These are phyloP conservation scores for Drosophila fulvimacula DNA, from an alignment of 2,888 invertebrate species.

Conservation along the genomic window DNA sequence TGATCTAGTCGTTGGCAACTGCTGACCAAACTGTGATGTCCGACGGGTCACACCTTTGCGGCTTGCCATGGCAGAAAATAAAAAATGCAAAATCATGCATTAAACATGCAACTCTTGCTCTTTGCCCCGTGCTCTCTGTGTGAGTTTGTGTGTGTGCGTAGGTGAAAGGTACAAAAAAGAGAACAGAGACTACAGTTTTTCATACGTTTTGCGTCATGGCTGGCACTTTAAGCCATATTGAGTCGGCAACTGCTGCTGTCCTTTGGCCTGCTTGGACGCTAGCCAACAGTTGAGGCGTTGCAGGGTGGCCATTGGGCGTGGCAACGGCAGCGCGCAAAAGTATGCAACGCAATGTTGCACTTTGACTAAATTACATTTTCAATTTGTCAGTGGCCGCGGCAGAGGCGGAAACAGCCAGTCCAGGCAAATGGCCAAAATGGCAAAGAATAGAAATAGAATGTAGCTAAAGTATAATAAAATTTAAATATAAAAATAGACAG, in stretches of 20 bases:
- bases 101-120: conserved; percentile 54
- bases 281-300: conserved; percentile 43
- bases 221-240: conserved; percentile 49
- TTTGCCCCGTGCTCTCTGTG: conserved; percentile 6
- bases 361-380: conserved; percentile 78
- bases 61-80: conserved; percentile 9
- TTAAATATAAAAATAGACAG: conserved; percentile 25
- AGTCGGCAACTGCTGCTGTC: conserved; percentile 35
- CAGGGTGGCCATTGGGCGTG: conserved; percentile 1
- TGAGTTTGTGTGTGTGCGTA: conserved; percentile 1
- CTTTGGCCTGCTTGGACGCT: conserved; percentile 54
- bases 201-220: conserved; percentile 61
- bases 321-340: conserved; percentile 40
- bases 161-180: conserved; percentile 22
- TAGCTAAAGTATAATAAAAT: conserved; percentile 27
- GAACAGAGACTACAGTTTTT: conserved; percentile 47
- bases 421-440: conserved; percentile 43
- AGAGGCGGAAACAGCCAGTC: conserved; percentile 36
- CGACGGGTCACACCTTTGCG: conserved; percentile 35
- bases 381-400: conserved; percentile 67
- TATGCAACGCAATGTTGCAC: conserved; percentile 70
- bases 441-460: conserved; percentile 6
- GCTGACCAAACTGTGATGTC: conserved; percentile 11
- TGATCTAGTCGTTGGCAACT: conserved; percentile 38
- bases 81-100: conserved; percentile 61